A percentile compares a stretch with the other conserved stretches of the same genome.
phyloP scores from a whole-genome alignment of 2,113 vertebrate species.

The Aspiorhynchus laticeps region DNA sequence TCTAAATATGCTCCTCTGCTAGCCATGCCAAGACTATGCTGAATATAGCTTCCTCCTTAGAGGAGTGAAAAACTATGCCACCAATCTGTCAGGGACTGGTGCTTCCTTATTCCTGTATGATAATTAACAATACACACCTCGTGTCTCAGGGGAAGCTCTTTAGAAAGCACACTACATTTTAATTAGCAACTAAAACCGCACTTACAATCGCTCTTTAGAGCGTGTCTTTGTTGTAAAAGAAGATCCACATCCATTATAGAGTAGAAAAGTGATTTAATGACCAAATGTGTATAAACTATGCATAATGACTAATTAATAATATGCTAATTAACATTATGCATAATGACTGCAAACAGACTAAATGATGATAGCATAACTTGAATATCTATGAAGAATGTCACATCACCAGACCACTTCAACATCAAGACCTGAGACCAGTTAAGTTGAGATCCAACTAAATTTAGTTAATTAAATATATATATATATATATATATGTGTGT shows the following conservation, averaged over 20 bases:
- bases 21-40: slow-evolving; percentile 39
- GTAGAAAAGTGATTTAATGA: not conserved
- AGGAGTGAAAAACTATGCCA: slow-evolving; percentile 30
- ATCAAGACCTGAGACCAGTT: not conserved
- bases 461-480: too few relatives aligned
- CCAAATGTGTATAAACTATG: not conserved
- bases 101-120: slow-evolving; percentile 23
- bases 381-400: not conserved
- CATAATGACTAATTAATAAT: not conserved
- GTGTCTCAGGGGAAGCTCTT: not conserved
- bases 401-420: not conserved
- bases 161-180: not conserved
- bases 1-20: slow-evolving; percentile 32
- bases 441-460: not conserved
- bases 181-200: not conserved
- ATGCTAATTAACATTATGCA: not conserved
- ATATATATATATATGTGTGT: too few relatives aligned
- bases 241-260: not conserved
- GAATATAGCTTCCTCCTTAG: slow-evolving; percentile 40
- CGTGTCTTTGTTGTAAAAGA: not conserved
- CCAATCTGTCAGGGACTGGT: slow-evolving; percentile 8
- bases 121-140: slow-evolving; percentile 38
- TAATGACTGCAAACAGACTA: not conserved
- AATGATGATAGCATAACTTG: not conserved
- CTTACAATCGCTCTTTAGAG: not conserved